Evolutionary conservation across 2,113 vertebrate species (phyloP), one percentile per base, ranked within the genome.

Genomic region (Bettongia penicillata): DNA sequence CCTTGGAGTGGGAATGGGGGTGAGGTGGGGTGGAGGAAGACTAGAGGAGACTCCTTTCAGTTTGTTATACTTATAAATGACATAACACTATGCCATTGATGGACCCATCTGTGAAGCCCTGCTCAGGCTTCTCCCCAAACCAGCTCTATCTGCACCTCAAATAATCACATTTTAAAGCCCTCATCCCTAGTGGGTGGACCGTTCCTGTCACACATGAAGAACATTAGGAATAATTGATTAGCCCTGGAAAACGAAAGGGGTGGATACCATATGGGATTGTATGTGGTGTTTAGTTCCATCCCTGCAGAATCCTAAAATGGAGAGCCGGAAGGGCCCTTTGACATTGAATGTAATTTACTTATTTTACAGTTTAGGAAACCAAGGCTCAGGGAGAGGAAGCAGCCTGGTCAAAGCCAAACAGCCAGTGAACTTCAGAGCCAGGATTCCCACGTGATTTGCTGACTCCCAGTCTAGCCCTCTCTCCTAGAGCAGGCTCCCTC

Each of bases 131-230:
- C 68, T 43, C n/a, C 37, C 68, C n/a, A 84, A 23, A 84, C 68
- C 68, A 84, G n/a, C 68, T 43, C 68, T 43, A 23, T 84, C 68
- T 84, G 68, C 23, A n/a, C n/a, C n/a, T 84, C 68, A 84, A 84
- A 84, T 84, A 84, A 84, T n/a, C 68, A 84, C 37, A 43, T 90
- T 90, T 90, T 90, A 61, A 22, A 92, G 61, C 96, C 92, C 91
- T 94, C 96, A 92, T 23, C 2, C 61, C 84, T 22, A 97, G 96
- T 53, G 97, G 91, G 92, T 96, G 50, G 51, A 19, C 43, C 26
- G 90, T 97, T 97, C 94, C 53, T 95, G 91, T 95, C 93, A 92
- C 96, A 94, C 50, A 93, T 98, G 98, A 96, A 96, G 97, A 91
- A 24, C 93, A 96, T 98, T 97, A 95, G 14, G 4, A 6, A 3